These are phyloP conservation scores for Aelia acuminata DNA, from an alignment of 2,888 invertebrate genomes.

Conservation along the genomic window DNA sequence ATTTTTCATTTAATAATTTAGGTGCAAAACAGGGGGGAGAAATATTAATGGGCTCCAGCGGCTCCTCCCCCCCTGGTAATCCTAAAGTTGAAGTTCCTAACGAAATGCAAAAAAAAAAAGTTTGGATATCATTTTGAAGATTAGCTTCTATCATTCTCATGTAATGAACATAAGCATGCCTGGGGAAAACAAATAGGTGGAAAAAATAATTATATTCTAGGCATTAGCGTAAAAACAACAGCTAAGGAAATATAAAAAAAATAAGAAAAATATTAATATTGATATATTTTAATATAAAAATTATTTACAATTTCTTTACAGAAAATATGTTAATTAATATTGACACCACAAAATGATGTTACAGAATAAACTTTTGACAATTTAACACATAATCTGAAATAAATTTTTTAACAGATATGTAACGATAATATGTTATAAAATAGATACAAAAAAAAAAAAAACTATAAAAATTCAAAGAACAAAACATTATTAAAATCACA, in stretches of 20 bases:
- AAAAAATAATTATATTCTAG: too few relatives aligned
- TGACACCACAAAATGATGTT: not conserved
- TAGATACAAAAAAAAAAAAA: not conserved
- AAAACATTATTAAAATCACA: constrained; percentile 31
- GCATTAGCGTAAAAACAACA: not conserved
- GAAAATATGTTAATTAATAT: constrained; percentile 41
- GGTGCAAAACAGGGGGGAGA: too few relatives aligned
- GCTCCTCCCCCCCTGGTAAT: too few relatives aligned
- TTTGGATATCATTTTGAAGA: too few relatives aligned
- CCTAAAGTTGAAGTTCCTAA: too few relatives aligned
- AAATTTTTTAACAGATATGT: constrained; percentile 35
- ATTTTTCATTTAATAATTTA: too few relatives aligned
- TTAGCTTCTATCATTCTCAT: too few relatives aligned
- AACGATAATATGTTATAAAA: constrained; percentile 3
- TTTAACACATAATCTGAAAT: constrained; percentile 44
- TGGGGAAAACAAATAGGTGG: too few relatives aligned
- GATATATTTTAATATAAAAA: constrained; percentile 45
- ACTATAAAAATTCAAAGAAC: not conserved
- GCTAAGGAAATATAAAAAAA: not conserved
- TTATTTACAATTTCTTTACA: constrained; percentile 49
- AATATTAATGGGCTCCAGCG: too few relatives aligned
- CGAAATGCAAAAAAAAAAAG: too few relatives aligned
- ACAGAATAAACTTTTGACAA: constrained; percentile 39
- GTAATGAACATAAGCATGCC: too few relatives aligned
- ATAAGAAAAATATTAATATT: not conserved